phyloP scores from a whole-genome alignment of 1,140 invertebrate species.

The Gryon sp. region DNA sequence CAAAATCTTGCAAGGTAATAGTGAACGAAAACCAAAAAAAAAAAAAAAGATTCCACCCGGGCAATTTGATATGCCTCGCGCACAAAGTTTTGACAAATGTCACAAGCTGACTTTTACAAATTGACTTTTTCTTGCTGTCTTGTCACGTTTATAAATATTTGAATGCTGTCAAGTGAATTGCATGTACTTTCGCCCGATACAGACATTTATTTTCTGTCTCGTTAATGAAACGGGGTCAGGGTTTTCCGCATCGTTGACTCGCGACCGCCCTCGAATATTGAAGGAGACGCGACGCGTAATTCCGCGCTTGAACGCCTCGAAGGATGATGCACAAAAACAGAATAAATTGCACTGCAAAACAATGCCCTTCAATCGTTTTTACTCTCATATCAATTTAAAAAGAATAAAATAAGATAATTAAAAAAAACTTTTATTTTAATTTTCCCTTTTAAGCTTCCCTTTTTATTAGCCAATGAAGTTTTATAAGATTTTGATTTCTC shows the following conservation, averaged over 20 bases:
- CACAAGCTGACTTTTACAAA: constrained; percentile 41
- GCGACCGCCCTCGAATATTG: constrained; percentile 13
- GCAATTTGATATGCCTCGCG: constrained; percentile 14
- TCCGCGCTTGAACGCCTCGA: constrained; percentile 1
- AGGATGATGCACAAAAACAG: constrained; percentile 5
- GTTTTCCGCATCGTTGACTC: constrained; percentile 51
- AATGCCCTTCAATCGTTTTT: too few species aligned
- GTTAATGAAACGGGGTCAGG: constrained; percentile 47
- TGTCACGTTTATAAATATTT: constrained; percentile 34
- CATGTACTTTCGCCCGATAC: constrained; percentile 30
- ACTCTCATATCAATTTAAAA: too few species aligned
- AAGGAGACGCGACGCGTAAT: constrained; percentile 29
- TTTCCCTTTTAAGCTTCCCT: too few species aligned
- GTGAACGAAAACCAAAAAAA: too few species aligned
- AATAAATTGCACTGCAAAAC: not conserved
- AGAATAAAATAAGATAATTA: too few species aligned
- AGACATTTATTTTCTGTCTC: constrained; percentile 36
- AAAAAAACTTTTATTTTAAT: too few species aligned
- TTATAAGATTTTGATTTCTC: too few species aligned
- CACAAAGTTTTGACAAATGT: constrained; percentile 33
- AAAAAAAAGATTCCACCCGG: too few species aligned
- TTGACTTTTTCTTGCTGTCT: constrained; percentile 28
- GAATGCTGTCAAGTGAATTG: constrained; percentile 25
- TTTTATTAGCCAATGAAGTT: too few species aligned
- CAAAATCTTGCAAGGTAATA: too few species aligned